phyloP scores from a whole-genome alignment of 2,113 vertebrate species.

The Zosterops japonicus region DNA sequence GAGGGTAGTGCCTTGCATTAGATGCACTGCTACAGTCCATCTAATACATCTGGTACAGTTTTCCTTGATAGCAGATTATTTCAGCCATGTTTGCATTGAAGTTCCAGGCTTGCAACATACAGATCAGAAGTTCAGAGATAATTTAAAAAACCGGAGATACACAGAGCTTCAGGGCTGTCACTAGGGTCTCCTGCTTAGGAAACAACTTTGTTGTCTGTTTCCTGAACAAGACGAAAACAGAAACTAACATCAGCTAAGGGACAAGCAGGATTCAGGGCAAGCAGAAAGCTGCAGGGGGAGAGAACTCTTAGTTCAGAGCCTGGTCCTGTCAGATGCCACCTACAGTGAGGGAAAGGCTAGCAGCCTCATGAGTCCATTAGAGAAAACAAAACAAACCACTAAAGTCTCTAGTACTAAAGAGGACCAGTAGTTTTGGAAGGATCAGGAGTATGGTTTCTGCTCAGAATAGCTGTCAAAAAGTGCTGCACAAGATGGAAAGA shows the following conservation, averaged over 20 bases:
- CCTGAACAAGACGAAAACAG: not conserved
- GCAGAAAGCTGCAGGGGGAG: not conserved
- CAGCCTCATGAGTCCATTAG: fast-evolving
- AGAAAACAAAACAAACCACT: not conserved
- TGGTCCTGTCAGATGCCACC: not conserved
- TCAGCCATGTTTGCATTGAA: not conserved
- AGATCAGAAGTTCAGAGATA: not conserved
- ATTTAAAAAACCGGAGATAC: not conserved
- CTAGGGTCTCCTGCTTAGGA: not conserved
- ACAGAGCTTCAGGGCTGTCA: not conserved
- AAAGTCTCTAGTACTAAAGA: not conserved
- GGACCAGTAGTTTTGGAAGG: not conserved
- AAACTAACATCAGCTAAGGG: not conserved
- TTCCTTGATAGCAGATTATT: not conserved
- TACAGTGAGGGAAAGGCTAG: not conserved
- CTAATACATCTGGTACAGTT: not conserved
- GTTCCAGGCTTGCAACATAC: not conserved
- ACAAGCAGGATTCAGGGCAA: not conserved
- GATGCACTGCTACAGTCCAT: not conserved
- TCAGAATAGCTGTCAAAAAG: not conserved
- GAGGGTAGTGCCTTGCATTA: not conserved
- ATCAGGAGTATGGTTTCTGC: not conserved
- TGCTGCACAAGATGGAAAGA: not conserved
- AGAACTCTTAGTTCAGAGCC: not conserved
- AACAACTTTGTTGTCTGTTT: not conserved